Base-by-base conservation (phyloP, 1,140 invertebrate genomes). In the Drosophila punjabiensis region DNA sequence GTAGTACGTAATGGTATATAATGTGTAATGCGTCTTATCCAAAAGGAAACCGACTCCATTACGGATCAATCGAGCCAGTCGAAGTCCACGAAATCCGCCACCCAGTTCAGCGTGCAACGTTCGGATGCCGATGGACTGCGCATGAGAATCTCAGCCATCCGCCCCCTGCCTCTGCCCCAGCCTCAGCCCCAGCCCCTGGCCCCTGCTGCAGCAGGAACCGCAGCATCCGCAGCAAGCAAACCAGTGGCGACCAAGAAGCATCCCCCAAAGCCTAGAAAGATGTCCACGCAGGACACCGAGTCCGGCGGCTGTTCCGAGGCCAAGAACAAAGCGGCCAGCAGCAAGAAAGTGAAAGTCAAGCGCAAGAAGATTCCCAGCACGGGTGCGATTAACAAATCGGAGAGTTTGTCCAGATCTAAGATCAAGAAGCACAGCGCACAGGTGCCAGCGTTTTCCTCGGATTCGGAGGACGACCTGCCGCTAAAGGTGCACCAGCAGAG, bases 71-170 rank as follows among this genome's bases (percentile, higher is more conserved):
- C 90, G 53, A 91, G 88, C 74, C 83, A 85, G 60, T 82, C 84
- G 64, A 89, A 88, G 81, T 88, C 84, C 50, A 85, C 79, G 47
- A 89, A 90, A 78, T 90, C 85, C 74, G 83, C 92, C 77, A 92
- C 91, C 62, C 91, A 92, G 76, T 92, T 92, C 35, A 92, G 91
- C 70, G 92, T 92, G 59, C 91, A 92, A 71, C 88, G 91, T 81
- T 89, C 92, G 53, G 92, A 93, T 62, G 82, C 80, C 33, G 92
- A 81, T 79, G 92, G 92, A 50, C 70, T 93, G 48, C 92, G 92
- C 55, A 93, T 93, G 92, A 93, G 80, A 92, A 92, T 93, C 66
- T 93, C 92, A 32, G 92, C 92, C 55, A 93, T 93, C 63, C 82
- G 92, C 50, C 87, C 79, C 65, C 66, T 71, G 52, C 58, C 81